Conservation (phyloP, 1,140 invertebrate species). For the Pachyrhynchus sulphureomaculatus region DNA sequence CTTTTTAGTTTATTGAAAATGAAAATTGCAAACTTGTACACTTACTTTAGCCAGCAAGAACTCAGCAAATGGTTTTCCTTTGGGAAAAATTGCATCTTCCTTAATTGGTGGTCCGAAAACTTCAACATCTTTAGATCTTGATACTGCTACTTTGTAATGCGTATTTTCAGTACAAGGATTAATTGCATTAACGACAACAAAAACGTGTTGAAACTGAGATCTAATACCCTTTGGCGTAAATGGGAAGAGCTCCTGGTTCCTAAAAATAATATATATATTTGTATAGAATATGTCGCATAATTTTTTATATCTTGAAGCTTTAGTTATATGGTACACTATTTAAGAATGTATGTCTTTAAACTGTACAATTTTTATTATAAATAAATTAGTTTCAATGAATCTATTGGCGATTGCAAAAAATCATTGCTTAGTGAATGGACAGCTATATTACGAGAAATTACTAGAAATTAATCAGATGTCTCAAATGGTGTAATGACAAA, state of each 20-base stretch:
- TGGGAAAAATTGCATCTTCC: slow-evolving; percentile 79
- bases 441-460: too few relatives aligned
- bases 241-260: slow-evolving; percentile 89
- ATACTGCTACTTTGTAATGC: slow-evolving; percentile 88
- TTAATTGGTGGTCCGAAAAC: slow-evolving; percentile 93
- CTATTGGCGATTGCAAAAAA: too few relatives aligned
- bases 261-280: slow-evolving; percentile 47
- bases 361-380: too few relatives aligned
- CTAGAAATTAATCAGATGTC: too few relatives aligned
- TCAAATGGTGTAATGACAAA: too few relatives aligned
- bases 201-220: slow-evolving; percentile 98
- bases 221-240: slow-evolving; percentile 92
- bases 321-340: too few relatives aligned
- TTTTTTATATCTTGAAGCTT: too few relatives aligned
- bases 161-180: slow-evolving; percentile 91
- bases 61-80: slow-evolving; percentile 88
- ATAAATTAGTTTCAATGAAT: too few relatives aligned
- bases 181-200: slow-evolving; percentile 86
- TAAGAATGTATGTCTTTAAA: too few relatives aligned
- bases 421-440: too few relatives aligned
- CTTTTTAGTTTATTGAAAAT: too few relatives aligned
- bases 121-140: slow-evolving; percentile 92
- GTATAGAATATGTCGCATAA: background rate
- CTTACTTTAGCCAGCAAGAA: slow-evolving; percentile 84
- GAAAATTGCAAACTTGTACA: too few relatives aligned